Evolutionary conservation across 2,888 invertebrate species (phyloP).

Genomic region (Colletes collaris): DNA sequence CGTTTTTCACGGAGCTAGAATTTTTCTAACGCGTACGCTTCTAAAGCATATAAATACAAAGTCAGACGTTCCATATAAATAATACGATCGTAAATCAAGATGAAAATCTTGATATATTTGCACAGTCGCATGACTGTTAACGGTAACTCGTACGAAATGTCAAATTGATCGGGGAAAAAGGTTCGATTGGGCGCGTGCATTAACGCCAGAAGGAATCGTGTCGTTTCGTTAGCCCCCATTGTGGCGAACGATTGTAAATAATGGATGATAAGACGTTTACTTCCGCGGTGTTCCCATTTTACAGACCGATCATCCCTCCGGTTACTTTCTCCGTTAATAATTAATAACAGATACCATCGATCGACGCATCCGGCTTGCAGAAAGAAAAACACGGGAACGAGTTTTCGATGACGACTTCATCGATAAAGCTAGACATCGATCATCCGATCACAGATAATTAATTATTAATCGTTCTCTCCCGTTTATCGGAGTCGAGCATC

Average conservation of each 20-base stretch:
- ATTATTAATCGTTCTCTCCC: constrained; percentile 39
- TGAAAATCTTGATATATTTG: too few species aligned
- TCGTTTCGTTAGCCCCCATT: background rate
- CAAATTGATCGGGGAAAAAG: too few species aligned
- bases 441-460: constrained; percentile 41
- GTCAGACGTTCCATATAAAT: too few species aligned
- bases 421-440: constrained; percentile 43
- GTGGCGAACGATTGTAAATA: background rate
- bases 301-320: background rate
- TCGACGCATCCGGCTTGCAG: background rate
- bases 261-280: background rate
- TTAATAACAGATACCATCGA: constrained; percentile 26
- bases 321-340: constrained; percentile 5
- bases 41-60: too few species aligned
- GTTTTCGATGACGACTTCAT: constrained; percentile 43
- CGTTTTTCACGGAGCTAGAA: too few species aligned
- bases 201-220: background rate
- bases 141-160: too few species aligned
- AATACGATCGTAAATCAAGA: too few species aligned
- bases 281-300: background rate
- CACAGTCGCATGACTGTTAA: too few species aligned
- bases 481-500: constrained; percentile 17
- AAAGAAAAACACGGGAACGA: constrained; percentile 20
- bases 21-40: too few species aligned
- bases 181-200: too few species aligned